Base-by-base conservation (phyloP, 2,113 vertebrate species). In the Hylia prasina region DNA sequence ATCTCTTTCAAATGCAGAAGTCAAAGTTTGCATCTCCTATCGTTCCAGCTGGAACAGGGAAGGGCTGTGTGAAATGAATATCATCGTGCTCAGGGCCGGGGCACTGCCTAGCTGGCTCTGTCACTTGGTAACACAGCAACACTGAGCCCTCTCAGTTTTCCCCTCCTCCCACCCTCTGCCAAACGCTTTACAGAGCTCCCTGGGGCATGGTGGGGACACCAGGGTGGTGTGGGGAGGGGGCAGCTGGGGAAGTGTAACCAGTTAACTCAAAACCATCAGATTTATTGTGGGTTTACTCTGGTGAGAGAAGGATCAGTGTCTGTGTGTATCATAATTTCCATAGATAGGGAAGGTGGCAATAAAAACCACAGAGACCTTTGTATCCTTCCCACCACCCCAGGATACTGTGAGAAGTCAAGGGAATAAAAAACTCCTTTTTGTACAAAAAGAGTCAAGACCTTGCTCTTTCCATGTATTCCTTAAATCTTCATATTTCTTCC, bases 11-110 rank as follows among this genome's bases (percentile, higher is more conserved):
- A 94, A 89, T 0, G 37, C 81, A 92, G 89, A 98, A 97, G 97
- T 98, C 97, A 98, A 96, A 98, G 98, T 97, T 96, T 97, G 96
- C 93, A 96, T 92, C 97, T 95, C 94, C 94, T 95, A 92, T 98
- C 95, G 9, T 94, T 97, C 97, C 97, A 96, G 93, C 95, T 98
- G 97, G 97, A 96, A 93, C 83, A 90, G 90, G 73, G 91, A 80
- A 76, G 58, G 83, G 58, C 78, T 71, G 57, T 83, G 88, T 82
- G 95, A 95, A 97, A 79, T 69, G 82, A 95, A 96, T 96, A 96
- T 87, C 76, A 84, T 92, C 91, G 10, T 15, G 71, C 54, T 7
- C 87, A 71, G 87, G 81, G 95, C 92, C 1, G 0, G 72, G 90
- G 87, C 65, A 77, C 84, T 78, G 93, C 51, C 83, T 79, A 76